phyloP scores from a whole-genome alignment of 2,888 invertebrate genomes.

The Zonitis immaculata region DNA sequence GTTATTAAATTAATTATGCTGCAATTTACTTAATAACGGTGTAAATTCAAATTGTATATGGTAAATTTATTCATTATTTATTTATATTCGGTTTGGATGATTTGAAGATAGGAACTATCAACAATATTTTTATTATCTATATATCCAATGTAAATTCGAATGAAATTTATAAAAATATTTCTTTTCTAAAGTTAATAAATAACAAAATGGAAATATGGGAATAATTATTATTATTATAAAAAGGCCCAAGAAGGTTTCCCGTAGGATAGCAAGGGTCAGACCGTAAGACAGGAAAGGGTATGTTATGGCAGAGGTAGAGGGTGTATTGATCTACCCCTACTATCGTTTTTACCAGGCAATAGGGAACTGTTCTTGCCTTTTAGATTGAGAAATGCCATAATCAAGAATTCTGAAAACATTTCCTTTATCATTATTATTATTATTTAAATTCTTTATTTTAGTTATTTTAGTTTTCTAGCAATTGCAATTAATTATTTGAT shows the following conservation, averaged over 20 bases:
- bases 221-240: constrained; percentile 9
- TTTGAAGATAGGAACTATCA: constrained; percentile 3
- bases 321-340: constrained; percentile 38
- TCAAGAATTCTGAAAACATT: constrained; percentile 20
- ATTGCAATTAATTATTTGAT: too few relatives aligned
- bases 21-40: too few relatives aligned
- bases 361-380: constrained; percentile 34
- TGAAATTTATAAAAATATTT: too few relatives aligned
- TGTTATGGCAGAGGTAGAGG: constrained; percentile 32
- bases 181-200: not conserved
- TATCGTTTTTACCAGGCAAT: constrained; percentile 28
- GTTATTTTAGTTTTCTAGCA: too few relatives aligned
- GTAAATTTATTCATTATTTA: constrained; percentile 19
- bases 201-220: too few relatives aligned
- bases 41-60: constrained; percentile 15
- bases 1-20: too few relatives aligned
- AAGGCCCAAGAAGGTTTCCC: constrained; percentile 24
- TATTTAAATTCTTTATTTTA: too few relatives aligned
- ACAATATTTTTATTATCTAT: not conserved
- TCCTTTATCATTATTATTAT: too few relatives aligned
- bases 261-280: constrained; percentile 29
- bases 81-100: constrained; percentile 5
- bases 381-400: constrained; percentile 24
- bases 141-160: too few relatives aligned
- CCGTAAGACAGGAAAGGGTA: constrained; percentile 35